phyloP scores from a whole-genome alignment of 1,140 invertebrate genomes.

The Bombus polaris region DNA sequence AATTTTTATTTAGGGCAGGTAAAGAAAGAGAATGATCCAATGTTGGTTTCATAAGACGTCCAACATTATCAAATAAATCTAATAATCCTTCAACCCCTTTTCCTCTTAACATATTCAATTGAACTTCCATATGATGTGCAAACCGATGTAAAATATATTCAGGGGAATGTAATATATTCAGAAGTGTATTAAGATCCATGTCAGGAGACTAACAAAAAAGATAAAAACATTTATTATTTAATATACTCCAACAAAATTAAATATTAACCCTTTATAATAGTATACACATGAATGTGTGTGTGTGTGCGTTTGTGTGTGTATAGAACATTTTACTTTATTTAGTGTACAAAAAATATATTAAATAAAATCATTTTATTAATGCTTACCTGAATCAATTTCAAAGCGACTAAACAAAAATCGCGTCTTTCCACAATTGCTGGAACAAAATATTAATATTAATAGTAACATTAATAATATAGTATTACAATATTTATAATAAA shows the following conservation, averaged over 20 bases:
- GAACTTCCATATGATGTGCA: constrained; percentile 82
- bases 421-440: constrained; percentile 77
- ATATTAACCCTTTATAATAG: constrained; percentile 14
- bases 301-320: no score
- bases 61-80: constrained; percentile 85
- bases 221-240: not conserved
- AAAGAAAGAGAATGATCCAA: constrained; percentile 72
- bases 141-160: constrained; percentile 83
- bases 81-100: constrained; percentile 85
- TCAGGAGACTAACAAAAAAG: constrained; percentile 84
- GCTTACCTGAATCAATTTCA: constrained; percentile 86
- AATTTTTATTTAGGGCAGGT: constrained; percentile 80
- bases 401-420: constrained; percentile 85
- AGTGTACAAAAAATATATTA: not conserved
- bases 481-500: constrained; percentile 4
- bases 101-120: constrained; percentile 82
- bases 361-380: constrained; percentile 10
- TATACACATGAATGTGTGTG: not conserved
- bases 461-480: not conserved
- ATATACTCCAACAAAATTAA: not conserved
- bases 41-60: constrained; percentile 80
- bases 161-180: constrained; percentile 83
- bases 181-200: constrained; percentile 84
- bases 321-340: not conserved
- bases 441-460: constrained; percentile 35